Evolutionary conservation across 2,113 vertebrate species (phyloP).

Genomic region (Baryphthengus martii): DNA sequence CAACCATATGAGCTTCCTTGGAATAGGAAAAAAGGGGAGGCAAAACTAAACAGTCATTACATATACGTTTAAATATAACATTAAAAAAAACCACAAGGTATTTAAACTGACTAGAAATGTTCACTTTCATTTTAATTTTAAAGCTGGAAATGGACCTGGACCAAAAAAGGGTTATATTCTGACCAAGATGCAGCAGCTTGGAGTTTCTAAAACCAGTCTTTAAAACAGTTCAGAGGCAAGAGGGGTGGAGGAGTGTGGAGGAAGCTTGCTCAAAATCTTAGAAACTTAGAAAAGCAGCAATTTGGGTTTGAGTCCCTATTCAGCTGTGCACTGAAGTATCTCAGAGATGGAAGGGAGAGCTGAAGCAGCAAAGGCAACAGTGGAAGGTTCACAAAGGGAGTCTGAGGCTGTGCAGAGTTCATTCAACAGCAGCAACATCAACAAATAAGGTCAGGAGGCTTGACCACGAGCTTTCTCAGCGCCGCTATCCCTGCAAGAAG

Average conservation of each 20-base stretch:
- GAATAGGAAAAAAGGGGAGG: slow-evolving; percentile 42
- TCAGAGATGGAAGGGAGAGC: slow-evolving; percentile 3
- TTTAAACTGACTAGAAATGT: slow-evolving; percentile 36
- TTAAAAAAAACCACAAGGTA: slow-evolving; percentile 14
- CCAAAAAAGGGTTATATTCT: slow-evolving; percentile 39
- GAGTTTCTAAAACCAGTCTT: slow-evolving; percentile 15
- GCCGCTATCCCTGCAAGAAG: background rate
- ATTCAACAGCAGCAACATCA: background rate
- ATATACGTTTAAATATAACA: slow-evolving; percentile 49
- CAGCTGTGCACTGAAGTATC: slow-evolving; percentile 62
- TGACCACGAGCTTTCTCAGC: background rate
- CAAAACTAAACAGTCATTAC: slow-evolving; percentile 47
- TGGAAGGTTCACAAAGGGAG: background rate
- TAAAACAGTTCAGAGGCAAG: background rate
- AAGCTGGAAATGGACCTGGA: slow-evolving; percentile 13
- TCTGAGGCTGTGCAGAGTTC: background rate
- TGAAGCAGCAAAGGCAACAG: slow-evolving; percentile 29
- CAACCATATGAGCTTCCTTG: slow-evolving; percentile 44
- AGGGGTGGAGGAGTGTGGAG: rapidly evolving
- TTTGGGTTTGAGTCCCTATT: slow-evolving; percentile 68
- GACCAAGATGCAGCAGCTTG: background rate
- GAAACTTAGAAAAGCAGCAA: slow-evolving; percentile 40
- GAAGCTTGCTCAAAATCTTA: background rate
- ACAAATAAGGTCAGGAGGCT: background rate
- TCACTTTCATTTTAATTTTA: slow-evolving; percentile 41